Conservation (phyloP, 2,113 vertebrate genomes). For the Crocuta crocuta region DNA sequence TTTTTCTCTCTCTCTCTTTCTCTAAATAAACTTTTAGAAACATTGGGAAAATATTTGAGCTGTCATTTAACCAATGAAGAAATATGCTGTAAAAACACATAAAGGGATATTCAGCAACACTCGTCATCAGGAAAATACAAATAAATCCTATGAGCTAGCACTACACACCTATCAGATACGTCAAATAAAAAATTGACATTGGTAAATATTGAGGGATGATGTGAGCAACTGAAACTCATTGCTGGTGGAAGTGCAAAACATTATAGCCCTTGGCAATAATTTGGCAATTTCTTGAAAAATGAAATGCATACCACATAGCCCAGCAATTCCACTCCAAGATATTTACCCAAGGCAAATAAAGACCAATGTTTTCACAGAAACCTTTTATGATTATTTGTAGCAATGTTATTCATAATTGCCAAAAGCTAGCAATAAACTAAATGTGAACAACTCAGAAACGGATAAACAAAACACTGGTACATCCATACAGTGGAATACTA, state of each 20-base stretch:
- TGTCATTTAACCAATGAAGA: neutral
- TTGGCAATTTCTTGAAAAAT: neutral
- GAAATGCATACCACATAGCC: neutral
- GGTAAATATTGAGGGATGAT: conserved; percentile 8
- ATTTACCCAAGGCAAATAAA: neutral
- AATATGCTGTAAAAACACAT: neutral
- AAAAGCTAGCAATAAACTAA: neutral
- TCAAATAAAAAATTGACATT: neutral
- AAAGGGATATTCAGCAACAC: neutral
- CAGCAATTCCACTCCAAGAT: neutral
- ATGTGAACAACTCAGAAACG: neutral
- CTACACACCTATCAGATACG: neutral
- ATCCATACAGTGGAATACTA: neutral
- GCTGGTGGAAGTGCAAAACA: neutral
- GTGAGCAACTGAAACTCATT: neutral
- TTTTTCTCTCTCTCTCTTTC: too few species aligned
- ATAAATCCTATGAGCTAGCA: neutral
- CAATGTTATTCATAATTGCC: neutral
- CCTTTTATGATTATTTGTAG: neutral
- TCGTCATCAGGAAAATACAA: neutral
- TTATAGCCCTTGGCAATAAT: neutral
- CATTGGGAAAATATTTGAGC: neutral
- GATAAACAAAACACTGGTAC: neutral
- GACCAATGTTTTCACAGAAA: neutral
- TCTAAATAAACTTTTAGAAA: neutral